A percentile compares a stretch with the other conserved stretches of the same genome.
phyloP scores from a whole-genome alignment of 2,797 vertebrate species.

The Adrianichthys oophorus region DNA sequence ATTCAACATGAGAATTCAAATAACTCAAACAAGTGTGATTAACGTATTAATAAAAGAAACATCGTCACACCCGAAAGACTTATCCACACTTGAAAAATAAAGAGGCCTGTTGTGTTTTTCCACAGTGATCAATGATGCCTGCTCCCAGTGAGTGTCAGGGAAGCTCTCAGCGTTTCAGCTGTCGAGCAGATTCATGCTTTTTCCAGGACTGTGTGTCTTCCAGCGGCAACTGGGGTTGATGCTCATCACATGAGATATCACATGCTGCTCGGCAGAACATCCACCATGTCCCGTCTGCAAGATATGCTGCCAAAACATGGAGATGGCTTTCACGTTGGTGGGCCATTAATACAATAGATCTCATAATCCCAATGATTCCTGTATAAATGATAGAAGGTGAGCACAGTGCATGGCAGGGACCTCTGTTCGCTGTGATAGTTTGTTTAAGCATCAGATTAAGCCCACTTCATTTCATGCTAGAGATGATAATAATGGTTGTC shows the following conservation, averaged over 20 bases:
- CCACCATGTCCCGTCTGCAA: constrained; percentile 52
- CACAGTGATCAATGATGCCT: constrained; percentile 37
- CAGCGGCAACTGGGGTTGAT: constrained; percentile 55
- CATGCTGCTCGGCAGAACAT: constrained; percentile 71
- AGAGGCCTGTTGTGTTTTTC: constrained; percentile 23
- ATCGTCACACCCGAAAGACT: constrained; percentile 11
- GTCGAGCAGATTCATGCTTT: constrained; percentile 50
- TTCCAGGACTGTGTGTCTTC: constrained; percentile 49
- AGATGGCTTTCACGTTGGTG: constrained; percentile 54
- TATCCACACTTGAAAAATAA: constrained; percentile 5
- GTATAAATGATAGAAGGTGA: constrained; percentile 51
- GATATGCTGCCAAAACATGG: constrained; percentile 50
- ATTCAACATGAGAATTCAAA: background rate
- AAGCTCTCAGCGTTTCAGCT: constrained; percentile 43
- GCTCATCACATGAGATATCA: constrained; percentile 73
- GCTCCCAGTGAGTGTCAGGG: constrained; percentile 29
- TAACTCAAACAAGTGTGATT: constrained; percentile 10
- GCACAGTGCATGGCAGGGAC: constrained; percentile 31
- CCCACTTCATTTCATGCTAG: constrained; percentile 68
- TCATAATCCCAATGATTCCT: constrained; percentile 55
- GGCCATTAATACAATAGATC: constrained; percentile 61
- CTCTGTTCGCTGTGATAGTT: constrained; percentile 45
- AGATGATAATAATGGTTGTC: constrained; percentile 76
- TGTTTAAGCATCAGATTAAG: constrained; percentile 73
- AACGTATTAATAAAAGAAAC: constrained; percentile 6